Evolutionary conservation across 2,113 vertebrate species (phyloP).

Genomic region (Anseranas semipalmata): DNA sequence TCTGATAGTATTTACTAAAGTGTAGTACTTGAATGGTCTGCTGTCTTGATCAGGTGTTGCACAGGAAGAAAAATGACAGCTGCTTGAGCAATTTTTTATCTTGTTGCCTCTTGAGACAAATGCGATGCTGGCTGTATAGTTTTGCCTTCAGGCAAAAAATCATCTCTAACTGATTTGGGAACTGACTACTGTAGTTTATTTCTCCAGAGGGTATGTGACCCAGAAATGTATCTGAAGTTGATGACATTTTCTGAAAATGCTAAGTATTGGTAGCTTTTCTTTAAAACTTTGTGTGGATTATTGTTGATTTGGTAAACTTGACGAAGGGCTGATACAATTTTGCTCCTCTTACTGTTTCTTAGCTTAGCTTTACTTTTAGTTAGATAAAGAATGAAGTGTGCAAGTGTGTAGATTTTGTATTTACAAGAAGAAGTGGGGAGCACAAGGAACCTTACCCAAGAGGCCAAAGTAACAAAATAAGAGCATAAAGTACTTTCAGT

Average conservation of each 20-base stretch:
- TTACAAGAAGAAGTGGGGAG: not conserved
- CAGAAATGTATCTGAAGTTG: constrained; percentile 27
- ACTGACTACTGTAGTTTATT: not conserved
- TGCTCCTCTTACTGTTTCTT: not conserved
- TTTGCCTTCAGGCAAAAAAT: constrained; percentile 37
- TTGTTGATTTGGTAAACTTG: not conserved
- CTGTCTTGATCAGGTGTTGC: not conserved
- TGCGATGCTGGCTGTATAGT: not conserved
- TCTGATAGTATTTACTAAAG: not conserved
- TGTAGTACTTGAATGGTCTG: not conserved
- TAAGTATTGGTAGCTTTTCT: not conserved
- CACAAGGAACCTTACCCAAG: not conserved
- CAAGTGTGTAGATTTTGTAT: not conserved
- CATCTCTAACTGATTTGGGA: constrained; percentile 10
- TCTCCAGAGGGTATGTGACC: constrained; percentile 40
- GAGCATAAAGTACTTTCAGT: not conserved
- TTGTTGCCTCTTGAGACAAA: constrained; percentile 17
- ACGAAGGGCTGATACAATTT: not conserved
- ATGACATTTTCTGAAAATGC: constrained; percentile 2
- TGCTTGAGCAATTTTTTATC: constrained; percentile 8
- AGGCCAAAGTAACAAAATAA: not conserved
- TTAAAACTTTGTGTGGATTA: not conserved
- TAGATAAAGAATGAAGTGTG: not conserved
- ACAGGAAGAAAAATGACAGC: constrained; percentile 11
- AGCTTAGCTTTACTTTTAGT: not conserved